phyloP scores from a whole-genome alignment of 2,797 vertebrate genomes.

The Silurus aristotelis region DNA sequence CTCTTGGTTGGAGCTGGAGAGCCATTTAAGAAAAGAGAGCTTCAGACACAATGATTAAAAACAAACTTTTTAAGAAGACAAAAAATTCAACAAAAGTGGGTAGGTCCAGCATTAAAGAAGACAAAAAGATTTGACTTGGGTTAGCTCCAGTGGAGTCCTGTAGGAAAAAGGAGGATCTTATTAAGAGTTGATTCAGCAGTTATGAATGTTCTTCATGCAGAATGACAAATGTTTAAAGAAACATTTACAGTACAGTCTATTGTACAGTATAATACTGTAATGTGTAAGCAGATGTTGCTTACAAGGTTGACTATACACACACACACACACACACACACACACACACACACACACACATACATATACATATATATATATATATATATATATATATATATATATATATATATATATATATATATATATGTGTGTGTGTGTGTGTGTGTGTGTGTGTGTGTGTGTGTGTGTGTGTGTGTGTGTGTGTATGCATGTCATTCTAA shows the following conservation, averaged over 20 bases:
- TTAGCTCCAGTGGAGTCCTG: constrained; percentile 22
- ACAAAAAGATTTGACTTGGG: constrained; percentile 36
- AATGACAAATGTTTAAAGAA: constrained; percentile 23
- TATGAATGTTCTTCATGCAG: constrained; percentile 35
- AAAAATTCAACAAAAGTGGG: constrained; percentile 41
- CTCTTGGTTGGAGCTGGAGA: constrained; percentile 46
- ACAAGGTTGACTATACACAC: background rate
- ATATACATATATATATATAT: no score
- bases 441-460: no score
- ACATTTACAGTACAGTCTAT: no score
- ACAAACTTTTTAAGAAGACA: constrained; percentile 49
- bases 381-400: no score
- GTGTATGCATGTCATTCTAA: background rate
- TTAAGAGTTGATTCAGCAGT: constrained; percentile 43
- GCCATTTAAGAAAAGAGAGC: constrained; percentile 43
- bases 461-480: no score
- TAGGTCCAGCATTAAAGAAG: constrained; percentile 39
- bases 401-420: no score
- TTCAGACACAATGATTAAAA: constrained; percentile 48
- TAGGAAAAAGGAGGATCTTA: constrained; percentile 35
- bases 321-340: no score
- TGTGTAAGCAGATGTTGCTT: background rate
- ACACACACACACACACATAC: no score
- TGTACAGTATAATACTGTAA: background rate
- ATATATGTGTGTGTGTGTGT: no score